phyloP scores from a whole-genome alignment of 1,140 invertebrate genomes.

The Arion vulgaris region DNA sequence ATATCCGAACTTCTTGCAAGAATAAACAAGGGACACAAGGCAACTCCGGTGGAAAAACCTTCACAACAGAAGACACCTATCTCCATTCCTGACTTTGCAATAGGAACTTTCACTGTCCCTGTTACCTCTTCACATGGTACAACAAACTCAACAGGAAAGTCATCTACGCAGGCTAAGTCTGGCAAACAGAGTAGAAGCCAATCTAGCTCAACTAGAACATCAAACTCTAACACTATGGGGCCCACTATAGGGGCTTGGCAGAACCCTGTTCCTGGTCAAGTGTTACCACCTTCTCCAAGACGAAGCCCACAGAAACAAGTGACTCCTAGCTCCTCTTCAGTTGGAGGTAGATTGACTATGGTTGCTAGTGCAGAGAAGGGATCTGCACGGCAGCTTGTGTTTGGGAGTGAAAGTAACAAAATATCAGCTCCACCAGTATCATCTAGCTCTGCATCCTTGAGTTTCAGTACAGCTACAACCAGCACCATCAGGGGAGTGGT shows the following conservation, averaged over 20 bases:
- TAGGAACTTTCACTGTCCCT: constrained; percentile 45
- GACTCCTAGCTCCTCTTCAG: constrained; percentile 81
- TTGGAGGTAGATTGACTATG: background rate
- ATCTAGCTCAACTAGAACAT: constrained; percentile 66
- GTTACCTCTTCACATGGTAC: constrained; percentile 66
- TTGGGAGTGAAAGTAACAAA: constrained; percentile 71
- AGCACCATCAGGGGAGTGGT: constrained; percentile 32
- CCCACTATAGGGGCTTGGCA: constrained; percentile 33
- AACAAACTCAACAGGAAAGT: background rate
- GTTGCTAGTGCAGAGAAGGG: constrained; percentile 35
- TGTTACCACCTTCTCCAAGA: constrained; percentile 73
- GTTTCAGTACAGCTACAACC: constrained; percentile 32
- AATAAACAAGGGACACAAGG: constrained; percentile 63
- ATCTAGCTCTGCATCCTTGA: constrained; percentile 24
- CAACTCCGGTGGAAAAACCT: constrained; percentile 43
- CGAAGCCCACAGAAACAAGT: constrained; percentile 51
- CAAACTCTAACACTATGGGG: constrained; percentile 5
- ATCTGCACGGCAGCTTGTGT: constrained; percentile 39
- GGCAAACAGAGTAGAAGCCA: background rate
- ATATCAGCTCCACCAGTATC: constrained; percentile 9
- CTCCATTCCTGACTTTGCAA: constrained; percentile 45
- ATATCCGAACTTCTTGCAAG: constrained; percentile 84
- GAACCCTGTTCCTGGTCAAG: constrained; percentile 31
- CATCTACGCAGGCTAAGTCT: constrained; percentile 15
- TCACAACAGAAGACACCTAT: constrained; percentile 39